Percentiles rank a stretch among this genome's conserved stretches.
These are phyloP conservation scores for Piprites chloris DNA, from an alignment of 2,113 vertebrate genomes.

Conservation along the genomic window DNA sequence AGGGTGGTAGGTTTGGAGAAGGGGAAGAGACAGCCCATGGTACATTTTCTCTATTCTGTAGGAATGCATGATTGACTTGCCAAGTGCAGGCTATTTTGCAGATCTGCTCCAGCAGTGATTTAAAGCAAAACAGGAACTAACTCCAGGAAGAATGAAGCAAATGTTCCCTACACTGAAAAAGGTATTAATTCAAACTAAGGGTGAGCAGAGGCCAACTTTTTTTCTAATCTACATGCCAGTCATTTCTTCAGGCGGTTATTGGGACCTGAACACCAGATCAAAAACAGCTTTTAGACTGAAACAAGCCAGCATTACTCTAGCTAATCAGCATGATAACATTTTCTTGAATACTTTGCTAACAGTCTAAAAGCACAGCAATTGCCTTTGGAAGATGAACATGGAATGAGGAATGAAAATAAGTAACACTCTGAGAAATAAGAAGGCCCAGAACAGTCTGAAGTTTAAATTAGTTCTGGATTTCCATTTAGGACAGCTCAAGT, in stretches of 20 bases:
- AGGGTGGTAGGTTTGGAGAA: neutral
- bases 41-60: neutral
- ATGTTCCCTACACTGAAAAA: neutral
- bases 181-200: neutral
- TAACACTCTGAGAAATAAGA: neutral
- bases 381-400: neutral
- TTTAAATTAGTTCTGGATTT: constrained; percentile 28
- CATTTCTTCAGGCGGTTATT: neutral
- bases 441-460: neutral
- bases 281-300: neutral
- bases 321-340: neutral
- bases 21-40: neutral
- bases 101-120: neutral
- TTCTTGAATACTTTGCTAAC: neutral
- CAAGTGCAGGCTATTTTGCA: neutral
- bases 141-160: neutral
- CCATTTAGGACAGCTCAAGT: neutral
- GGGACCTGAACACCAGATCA: neutral
- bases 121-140: neutral
- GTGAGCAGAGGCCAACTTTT: neutral
- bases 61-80: neutral
- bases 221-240: neutral
- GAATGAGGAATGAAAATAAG: neutral
- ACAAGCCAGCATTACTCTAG: neutral
- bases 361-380: neutral